Evolutionary conservation across 2,113 vertebrate species (phyloP), one percentile per base, ranked within the genome.

Genomic region (Poeciliopsis retropinna): DNA sequence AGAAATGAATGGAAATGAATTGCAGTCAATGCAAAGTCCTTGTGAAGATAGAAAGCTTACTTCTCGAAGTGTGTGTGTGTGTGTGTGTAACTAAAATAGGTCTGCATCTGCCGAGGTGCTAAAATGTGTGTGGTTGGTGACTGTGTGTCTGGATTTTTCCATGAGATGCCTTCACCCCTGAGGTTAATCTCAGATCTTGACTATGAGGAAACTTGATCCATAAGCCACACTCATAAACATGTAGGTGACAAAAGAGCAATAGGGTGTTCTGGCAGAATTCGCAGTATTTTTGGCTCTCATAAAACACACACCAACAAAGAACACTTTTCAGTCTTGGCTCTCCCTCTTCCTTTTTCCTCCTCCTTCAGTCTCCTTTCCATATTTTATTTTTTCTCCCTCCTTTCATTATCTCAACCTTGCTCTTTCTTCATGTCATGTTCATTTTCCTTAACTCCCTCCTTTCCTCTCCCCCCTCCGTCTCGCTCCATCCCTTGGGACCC

Each of bases 281-380:
- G 29, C 74, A 32, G 81, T 92, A 89, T 87, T 90, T 90, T 85
- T 86, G 86, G 70, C 72, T 78, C 77, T 68, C 30, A 62, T 67
- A 15, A 70, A 76, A 44, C 14, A 39, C 57, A 70, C 60, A 14
- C 87, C 80, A 90, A 94, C 87, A 89, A 92, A 93, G 92, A 64
- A 82, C 28, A 54, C 70, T 87, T 88, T 89, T 90, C 90, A 92
- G 77, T 78, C 88, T 85, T 87, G 64, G 75, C 66, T 76, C 74
- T 70, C 57, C 5, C 8, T 29, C 75, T 32, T 44, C 41, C 67
- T 85, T 74, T 73, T 72, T 60, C 64, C 73, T 75, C 63, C 69
- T 64, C 69, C 75, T 28, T 61, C 3, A 0, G 57, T 83, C 76
- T 79, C 73, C 62, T 72, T 78, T 81, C 84, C 73, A 54, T 90